These are phyloP conservation scores for Sparus aurata DNA, from an alignment of 2,797 vertebrate genomes.

Conservation along the genomic window DNA sequence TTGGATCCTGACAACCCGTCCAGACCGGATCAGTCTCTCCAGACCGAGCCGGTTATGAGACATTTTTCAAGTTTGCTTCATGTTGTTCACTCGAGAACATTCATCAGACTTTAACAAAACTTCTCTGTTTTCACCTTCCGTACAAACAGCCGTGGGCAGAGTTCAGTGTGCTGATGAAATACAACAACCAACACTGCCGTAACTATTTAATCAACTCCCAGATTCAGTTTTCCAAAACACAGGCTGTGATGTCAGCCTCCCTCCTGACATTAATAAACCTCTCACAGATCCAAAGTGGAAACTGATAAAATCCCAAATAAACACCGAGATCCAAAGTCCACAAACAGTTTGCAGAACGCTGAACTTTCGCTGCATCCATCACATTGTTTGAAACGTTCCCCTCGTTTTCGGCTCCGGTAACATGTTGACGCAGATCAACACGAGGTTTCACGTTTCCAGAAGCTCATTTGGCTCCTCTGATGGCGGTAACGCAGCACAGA, in stretches of 20 bases:
- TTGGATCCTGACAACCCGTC: no score
- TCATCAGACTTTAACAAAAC: neutral
- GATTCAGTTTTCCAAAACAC: neutral
- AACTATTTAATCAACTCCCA: neutral
- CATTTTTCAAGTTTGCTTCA: no score
- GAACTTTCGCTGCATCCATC: neutral
- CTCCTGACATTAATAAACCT: constrained; percentile 25
- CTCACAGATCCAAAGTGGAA: constrained; percentile 21
- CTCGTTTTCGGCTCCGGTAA: no score
- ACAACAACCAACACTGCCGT: neutral
- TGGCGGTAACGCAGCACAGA: constrained; percentile 35
- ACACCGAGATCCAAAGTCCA: constrained; percentile 31
- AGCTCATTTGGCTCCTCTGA: constrained; percentile 9
- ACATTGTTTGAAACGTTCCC: constrained; percentile 2
- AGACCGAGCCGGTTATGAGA: no score
- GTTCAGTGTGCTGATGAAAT: neutral
- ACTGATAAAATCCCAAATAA: constrained; percentile 47
- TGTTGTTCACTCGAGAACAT: no score
- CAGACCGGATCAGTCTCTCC: no score
- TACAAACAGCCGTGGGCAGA: neutral
- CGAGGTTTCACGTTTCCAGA: constrained; percentile 36
- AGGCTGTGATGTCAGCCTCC: neutral
- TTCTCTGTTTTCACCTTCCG: neutral
- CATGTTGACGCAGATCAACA: neutral
- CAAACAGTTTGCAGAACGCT: constrained; percentile 14